Conservation (phyloP, 2,888 invertebrate species). For the Cecidostiba fungosa region DNA sequence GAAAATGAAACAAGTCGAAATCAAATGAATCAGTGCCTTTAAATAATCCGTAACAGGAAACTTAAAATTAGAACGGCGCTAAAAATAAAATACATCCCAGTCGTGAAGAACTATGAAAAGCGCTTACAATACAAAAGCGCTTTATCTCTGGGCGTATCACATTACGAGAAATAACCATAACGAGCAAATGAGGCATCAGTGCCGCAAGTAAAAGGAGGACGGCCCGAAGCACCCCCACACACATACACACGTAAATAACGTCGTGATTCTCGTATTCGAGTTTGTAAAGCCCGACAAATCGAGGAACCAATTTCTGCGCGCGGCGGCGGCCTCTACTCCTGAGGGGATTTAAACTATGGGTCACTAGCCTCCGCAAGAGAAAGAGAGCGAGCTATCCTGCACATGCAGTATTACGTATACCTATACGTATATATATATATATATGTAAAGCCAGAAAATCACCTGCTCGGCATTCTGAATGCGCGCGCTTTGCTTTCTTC, state of each 20-base stretch:
- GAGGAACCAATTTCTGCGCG: constrained; percentile 13
- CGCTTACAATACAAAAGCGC: neutral
- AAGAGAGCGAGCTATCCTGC: neutral
- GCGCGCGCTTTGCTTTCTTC: constrained; percentile 36
- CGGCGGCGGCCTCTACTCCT: neutral
- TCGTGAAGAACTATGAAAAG: neutral
- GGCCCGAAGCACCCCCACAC: neutral
- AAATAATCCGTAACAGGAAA: neutral
- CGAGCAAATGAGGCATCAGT: neutral
- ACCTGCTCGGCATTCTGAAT: constrained; percentile 46
- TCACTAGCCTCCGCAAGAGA: neutral
- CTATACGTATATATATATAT: too few relatives aligned
- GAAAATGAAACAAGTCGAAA: too few relatives aligned
- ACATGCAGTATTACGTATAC: too few relatives aligned
- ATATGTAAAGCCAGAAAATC: constrained; percentile 34
- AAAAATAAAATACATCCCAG: neutral
- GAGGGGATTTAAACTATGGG: constrained; percentile 17
- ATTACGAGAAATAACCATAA: constrained; percentile 9
- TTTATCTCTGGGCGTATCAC: neutral
- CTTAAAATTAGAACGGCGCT: neutral
- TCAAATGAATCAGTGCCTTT: too few relatives aligned
- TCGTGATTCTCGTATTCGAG: constrained; percentile 16
- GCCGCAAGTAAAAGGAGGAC: neutral
- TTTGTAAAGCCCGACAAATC: constrained; percentile 20
- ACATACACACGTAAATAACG: neutral